Evolutionary conservation across 2,797 vertebrate species (phyloP), one percentile per base, ranked within the genome.

Genomic region (Myotis findleyi): DNA sequence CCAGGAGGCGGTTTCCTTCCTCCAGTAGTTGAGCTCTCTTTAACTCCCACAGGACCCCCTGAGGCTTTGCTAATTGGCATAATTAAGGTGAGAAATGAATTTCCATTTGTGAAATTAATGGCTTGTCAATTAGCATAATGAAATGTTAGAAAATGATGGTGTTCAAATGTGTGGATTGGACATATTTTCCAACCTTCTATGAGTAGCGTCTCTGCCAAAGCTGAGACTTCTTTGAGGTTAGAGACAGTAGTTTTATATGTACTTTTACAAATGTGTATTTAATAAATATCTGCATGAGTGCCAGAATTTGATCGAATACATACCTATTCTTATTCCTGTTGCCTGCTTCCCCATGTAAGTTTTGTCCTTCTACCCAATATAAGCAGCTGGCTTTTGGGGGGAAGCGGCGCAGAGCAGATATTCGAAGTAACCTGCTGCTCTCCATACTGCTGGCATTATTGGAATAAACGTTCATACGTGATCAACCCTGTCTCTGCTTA

Each of bases 61-160:
- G 76, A 57, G 72, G 86, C 79, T 69, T 69, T 62, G 59, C 76
- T 93, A 95, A 84, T 13, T 95, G 81, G 27, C 25, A 62, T 51
- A 51, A 77, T 89, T 57, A 94, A 92, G 84, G 66, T 55, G 49
- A 96, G 62, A 94, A 91, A 66, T 62, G 68, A 10, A 49, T 76
- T 75, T 62, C 27, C 55, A 71, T 82, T 62, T 44, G 77, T 73
- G 36, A 89, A 93, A 87, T 84, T 2, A 86, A 80, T 79, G 16
- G 30, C 72, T 76, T 82, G 71, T 64, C 85, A 36, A 64, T 71
- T 77, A 87, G 47, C 53, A 73, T 36, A 69, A 77, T 38, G 30
- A 55, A 81, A 73, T 49, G n/a, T 6, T 36, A 86, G 79, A 83
- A 81, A 68, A 9, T 20, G 57, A 49, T 44, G 12, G 64, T n/a